phyloP scores from a whole-genome alignment of 2,888 invertebrate genomes.

The Parnassius apollo region DNA sequence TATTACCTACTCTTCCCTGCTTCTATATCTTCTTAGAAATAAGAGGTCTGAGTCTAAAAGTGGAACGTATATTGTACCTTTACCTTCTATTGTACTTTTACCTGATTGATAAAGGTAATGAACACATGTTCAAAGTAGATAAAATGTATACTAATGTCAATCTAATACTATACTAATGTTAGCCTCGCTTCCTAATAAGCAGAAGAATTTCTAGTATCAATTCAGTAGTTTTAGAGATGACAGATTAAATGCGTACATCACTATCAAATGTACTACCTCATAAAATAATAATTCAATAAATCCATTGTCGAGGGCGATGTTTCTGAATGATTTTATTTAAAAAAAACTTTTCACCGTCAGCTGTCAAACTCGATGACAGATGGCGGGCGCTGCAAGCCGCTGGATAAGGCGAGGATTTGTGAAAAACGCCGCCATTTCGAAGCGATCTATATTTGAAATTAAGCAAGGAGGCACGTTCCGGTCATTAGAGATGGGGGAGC shows the following conservation, averaged over 20 bases:
- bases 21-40: too few relatives aligned
- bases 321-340: constrained; percentile 55
- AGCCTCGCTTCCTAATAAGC: too few relatives aligned
- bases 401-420: constrained; percentile 48
- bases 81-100: too few relatives aligned
- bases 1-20: too few relatives aligned
- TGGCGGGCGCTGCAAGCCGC: constrained; percentile 59
- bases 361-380: constrained; percentile 76
- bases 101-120: too few relatives aligned
- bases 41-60: too few relatives aligned
- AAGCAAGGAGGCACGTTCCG: constrained; percentile 43
- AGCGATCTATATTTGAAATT: constrained; percentile 48
- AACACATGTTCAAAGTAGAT: too few relatives aligned
- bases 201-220: too few relatives aligned
- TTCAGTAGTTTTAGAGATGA: too few relatives aligned
- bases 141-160: too few relatives aligned
- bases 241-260: neutral
- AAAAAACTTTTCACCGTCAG: constrained; percentile 64
- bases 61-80: too few relatives aligned
- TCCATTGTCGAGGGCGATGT: constrained; percentile 5
- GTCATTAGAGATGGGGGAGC: constrained; percentile 40
- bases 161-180: too few relatives aligned
- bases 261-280: constrained; percentile 1
- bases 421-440: constrained; percentile 42
- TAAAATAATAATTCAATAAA: constrained; percentile 15